Base-by-base conservation (phyloP, 2,888 invertebrate genomes). In the Agonopterix heracliana region DNA sequence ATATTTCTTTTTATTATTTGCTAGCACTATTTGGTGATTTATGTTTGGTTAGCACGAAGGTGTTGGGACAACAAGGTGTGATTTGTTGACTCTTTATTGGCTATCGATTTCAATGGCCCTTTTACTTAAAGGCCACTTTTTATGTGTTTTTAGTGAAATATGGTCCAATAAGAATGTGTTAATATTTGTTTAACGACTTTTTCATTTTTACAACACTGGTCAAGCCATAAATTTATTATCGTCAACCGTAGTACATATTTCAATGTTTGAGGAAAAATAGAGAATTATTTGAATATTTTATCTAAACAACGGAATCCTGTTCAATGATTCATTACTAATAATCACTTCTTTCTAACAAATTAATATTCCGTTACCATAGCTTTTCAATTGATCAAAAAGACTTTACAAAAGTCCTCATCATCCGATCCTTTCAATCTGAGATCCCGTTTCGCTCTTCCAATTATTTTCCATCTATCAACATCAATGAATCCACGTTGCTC, bases 1-100 rank as follows among this genome's bases (percentile, higher is more conserved):
- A 83, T 82, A 82, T 78, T 74, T 71, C 81, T 83, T 74, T 71
- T 70, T 76, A 79, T 78, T 84, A 82, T 86, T 85, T 85, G 83
- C 84, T 67, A 74, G 68, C 73, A 65, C 70, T 71, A 68, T 78
- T 72, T 71, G 73, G 72, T 81, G 82, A 84, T 84, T 79, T 81
- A 83, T 81, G 79, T 84, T 78, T 75, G 78, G 73, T 79, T 76
- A 80, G 79, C 80, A 78, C 74, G 78, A 74, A 82, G 75, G 81
- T 85, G 84, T 84, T 76, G 78, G 79, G 71, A 73, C 74, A 74
- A 78, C 74, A 66, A 69, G 66, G 75, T 71, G 74, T 79, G 81
- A 84, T 84, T 85, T 83, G 85, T 85, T 74, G 68, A 66, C 63
- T 68, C 64, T 77, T 71, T 79, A 79, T 75, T 70, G 74, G 71